A percentile compares a stretch with the other conserved stretches of the same genome.
These are phyloP conservation scores for Cherax quadricarinatus DNA, from an alignment of 1,140 invertebrate species.

Conservation along the genomic window DNA sequence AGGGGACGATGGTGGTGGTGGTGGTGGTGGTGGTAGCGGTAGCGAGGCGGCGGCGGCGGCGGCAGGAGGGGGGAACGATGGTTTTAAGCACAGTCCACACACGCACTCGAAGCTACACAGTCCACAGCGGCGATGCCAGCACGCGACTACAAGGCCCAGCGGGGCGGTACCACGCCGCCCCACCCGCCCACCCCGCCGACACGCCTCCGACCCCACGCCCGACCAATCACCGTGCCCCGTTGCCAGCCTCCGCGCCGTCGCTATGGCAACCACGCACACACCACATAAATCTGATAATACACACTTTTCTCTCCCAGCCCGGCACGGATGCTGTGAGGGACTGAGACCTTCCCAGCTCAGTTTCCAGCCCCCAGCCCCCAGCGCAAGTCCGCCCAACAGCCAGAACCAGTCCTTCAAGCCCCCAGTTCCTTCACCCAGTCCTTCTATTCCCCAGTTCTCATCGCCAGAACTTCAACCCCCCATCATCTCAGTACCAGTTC, in stretches of 20 bases:
- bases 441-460: not conserved
- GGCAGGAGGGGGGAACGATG: slow-evolving; percentile 31
- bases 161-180: slow-evolving; percentile 64
- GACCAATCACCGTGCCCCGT: slow-evolving; percentile 29
- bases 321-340: slow-evolving; percentile 63
- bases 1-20: slow-evolving; percentile 26
- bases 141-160: slow-evolving; percentile 63
- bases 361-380: not conserved
- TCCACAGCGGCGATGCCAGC: slow-evolving; percentile 67
- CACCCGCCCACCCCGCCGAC: slow-evolving; percentile 49
- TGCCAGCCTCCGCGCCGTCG: slow-evolving; percentile 57
- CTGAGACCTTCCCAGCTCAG: not conserved
- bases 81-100: not conserved
- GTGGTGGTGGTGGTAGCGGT: slow-evolving; percentile 30
- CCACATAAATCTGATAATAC: slow-evolving; percentile 71
- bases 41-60: slow-evolving; percentile 18
- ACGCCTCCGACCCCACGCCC: slow-evolving; percentile 40
- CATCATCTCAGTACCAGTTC: not conserved
- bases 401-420: not conserved
- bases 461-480: not conserved
- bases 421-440: not conserved
- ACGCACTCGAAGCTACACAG: slow-evolving; percentile 44
- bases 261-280: slow-evolving; percentile 69
- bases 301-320: slow-evolving; percentile 68
- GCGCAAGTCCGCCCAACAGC: not conserved